These are phyloP conservation scores for Halcyon leucocephala DNA, from an alignment of 2,797 vertebrate genomes.

Conservation along the genomic window DNA sequence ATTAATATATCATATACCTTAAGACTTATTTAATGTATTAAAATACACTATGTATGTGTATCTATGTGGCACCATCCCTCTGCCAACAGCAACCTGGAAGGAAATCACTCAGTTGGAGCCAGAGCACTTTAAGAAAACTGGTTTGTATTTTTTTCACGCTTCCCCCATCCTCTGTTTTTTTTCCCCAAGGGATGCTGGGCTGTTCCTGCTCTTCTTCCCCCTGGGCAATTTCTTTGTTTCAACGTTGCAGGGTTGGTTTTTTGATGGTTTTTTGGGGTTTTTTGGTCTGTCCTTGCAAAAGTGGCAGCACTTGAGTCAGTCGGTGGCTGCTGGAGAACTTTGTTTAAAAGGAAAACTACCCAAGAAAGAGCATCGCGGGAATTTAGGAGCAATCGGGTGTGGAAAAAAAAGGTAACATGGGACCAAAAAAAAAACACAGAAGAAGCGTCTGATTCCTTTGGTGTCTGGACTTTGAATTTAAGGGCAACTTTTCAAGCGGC, in stretches of 20 bases:
- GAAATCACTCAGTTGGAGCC: neutral
- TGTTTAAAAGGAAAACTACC: neutral
- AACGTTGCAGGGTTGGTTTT: accelerated
- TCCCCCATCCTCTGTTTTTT: too few relatives aligned
- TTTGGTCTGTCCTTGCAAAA: accelerated
- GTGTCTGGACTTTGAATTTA: neutral
- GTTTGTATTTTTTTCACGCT: neutral
- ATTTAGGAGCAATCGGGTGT: accelerated
- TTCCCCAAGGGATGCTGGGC: neutral
- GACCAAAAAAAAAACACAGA: neutral
- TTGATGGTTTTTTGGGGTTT: neutral
- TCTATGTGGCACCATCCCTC: neutral
- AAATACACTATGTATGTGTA: neutral
- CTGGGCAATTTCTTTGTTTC: neutral
- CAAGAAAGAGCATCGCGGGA: neutral
- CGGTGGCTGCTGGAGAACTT: neutral
- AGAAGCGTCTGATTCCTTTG: neutral
- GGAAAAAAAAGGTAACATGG: accelerated
- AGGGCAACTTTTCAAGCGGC: neutral
- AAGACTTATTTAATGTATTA: neutral
- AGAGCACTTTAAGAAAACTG: neutral
- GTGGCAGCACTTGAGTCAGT: accelerated
- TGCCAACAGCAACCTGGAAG: neutral
- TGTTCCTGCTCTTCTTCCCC: too few relatives aligned
- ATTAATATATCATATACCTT: neutral